Base-by-base conservation (phyloP, 2,113 vertebrate genomes). In the Dasyornis broadbenti region DNA sequence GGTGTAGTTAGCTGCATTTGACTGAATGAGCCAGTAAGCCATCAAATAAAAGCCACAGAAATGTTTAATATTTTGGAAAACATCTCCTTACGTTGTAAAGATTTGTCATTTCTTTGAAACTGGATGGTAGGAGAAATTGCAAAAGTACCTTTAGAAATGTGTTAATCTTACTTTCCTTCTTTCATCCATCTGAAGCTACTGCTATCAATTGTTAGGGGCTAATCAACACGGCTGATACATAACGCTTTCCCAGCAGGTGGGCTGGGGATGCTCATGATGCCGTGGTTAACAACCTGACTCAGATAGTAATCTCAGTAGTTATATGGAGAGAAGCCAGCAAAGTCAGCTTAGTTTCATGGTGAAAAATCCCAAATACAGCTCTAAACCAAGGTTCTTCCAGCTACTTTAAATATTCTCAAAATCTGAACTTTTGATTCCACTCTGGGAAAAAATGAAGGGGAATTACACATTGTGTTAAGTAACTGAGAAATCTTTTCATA, bases 31-130 rank as follows among this genome's bases (percentile, higher is more conserved):
- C 80, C 85, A 92, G 33, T 45, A 96, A 93, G 61, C 61, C 81
- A 89, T 87, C 79, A 37, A 95, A 82, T 44, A 44, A 88, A 96
- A 91, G 71, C 90, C 88, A 91, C 88, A 95, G 86, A 96, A 95
- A 92, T 85, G 60, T 80, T 86, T 86, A 71, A 68, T 80, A 88
- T 91, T 95, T 81, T 87, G 88, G 87, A 90, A 88, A 60, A 91
- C 45, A 71, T 45, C 81, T 49, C 68, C 76, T 79, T 35, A 28
- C 39, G 52, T 77, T 86, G 47, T 59, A 59, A 96, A 85, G 73
- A 53, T 77, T 68, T 90, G 33, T n/a, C 18, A 64, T 95, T 89
- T 94, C 75, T 82, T 96, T 90, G 53, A 82, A 35, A 89, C 27
- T 24, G 42, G n/a, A 68, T 13, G 37, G 49, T 19, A 94, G 71